Base-by-base conservation (phyloP, 2,888 invertebrate species). In the Gerris lacustris region DNA sequence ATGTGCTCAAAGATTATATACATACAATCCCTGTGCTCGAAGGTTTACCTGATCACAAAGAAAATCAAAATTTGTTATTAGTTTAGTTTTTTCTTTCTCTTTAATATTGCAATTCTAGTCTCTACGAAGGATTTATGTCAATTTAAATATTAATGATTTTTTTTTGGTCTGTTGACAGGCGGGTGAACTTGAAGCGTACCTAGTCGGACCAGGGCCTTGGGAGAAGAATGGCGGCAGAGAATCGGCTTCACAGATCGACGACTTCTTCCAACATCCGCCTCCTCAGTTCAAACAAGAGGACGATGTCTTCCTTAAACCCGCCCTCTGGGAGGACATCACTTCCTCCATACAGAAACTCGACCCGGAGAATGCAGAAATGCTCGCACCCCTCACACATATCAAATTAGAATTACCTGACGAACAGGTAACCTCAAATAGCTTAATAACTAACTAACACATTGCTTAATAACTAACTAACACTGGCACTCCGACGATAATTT, bases 271-370 rank as follows among this genome's bases (percentile, higher is more conserved):
- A 76, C 78, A 81, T 80, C 82, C 84, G 81, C 83, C 82, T 82
- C 72, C 73, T 67, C 68, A 72, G 69, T 83, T 84, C 79, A 85
- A 83, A 55, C 63, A 83, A 79, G 86, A 90, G 80, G 93, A 94
- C 82, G 93, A 94, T 82, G 89, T 90, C 70, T 93, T 91, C 82
- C 87, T 92, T 76, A 88, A 92, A 77, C 92, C 93, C 66, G 91
- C 92, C 47, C 85, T 93, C 64, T 94, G 94, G 94, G 93, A 94
- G 82, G 93, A 94, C 83, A 92, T 94, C 80, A 89, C 92, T 75
- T 91, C 91, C 80, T 92, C 92, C 79, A 92, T 93, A 81, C 88
- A 92, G 80, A 93, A 92, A 81, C 88, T 93, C 79, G 93, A 94
- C 80, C 91, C 92, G 45, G 92, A 92, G 80, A 93, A 93, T 80